Evolutionary conservation across 2,888 invertebrate species (phyloP).

Genomic region (Parnassius orleans): DNA sequence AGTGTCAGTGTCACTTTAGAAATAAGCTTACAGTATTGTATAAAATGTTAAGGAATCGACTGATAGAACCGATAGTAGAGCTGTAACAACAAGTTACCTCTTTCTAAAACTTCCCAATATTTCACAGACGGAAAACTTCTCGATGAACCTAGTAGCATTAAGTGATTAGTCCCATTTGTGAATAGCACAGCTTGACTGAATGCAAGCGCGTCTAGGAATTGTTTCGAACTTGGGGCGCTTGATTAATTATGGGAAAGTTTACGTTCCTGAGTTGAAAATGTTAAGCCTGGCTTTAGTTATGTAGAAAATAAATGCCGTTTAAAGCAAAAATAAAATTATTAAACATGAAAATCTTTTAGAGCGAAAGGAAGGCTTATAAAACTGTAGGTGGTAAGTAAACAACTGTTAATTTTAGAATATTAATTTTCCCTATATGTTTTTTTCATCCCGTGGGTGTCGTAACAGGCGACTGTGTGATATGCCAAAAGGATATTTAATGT

Average conservation of each 20-base stretch:
- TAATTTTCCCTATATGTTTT: too few relatives aligned
- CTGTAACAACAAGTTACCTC: constrained; percentile 42
- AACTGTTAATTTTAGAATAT: too few relatives aligned
- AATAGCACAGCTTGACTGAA: constrained; percentile 57
- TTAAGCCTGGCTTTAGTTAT: not conserved
- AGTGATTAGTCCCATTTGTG: constrained; percentile 76
- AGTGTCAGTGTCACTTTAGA: too few relatives aligned
- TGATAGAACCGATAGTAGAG: constrained; percentile 3
- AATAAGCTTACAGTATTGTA: too few relatives aligned
- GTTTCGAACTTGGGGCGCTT: constrained; percentile 38
- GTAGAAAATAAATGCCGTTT: not conserved
- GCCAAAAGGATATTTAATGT: too few relatives aligned
- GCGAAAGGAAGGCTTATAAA: too few relatives aligned
- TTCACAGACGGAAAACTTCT: constrained; percentile 56
- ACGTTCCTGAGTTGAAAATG: constrained; percentile 2
- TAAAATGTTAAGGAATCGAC: not conserved
- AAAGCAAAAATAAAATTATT: too few relatives aligned
- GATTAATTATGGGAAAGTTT: constrained; percentile 36
- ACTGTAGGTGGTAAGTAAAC: too few relatives aligned
- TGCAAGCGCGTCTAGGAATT: constrained; percentile 34
- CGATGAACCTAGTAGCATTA: constrained; percentile 60
- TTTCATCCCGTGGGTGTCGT: too few relatives aligned
- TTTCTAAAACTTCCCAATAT: constrained; percentile 64
- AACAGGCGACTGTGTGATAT: too few relatives aligned
- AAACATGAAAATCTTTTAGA: too few relatives aligned